Evolutionary conservation across 2,888 invertebrate species (phyloP), one percentile per base, ranked within the genome.

Genomic region (Lepeophtheirus nordmannii): DNA sequence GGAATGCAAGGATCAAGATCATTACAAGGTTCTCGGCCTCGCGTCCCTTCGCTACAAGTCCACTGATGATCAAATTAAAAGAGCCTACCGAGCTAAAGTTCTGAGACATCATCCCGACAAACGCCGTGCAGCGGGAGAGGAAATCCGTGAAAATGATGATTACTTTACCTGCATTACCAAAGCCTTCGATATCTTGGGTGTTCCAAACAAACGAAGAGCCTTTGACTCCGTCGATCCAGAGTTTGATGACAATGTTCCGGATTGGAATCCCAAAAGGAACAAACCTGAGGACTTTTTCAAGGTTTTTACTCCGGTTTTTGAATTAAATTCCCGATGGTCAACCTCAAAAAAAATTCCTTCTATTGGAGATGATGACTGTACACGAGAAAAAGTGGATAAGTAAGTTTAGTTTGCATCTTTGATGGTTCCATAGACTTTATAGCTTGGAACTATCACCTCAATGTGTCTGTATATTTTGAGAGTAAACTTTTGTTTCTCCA

Each of bases 141-240:
- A 89, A 70, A 83, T 91, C 41, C 82, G 85, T 69, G 83, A 85
- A 5, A 93, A 94, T 71, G 89, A 92, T 72, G 97, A 97, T 78
- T 97, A 97, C 77, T 98, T 97, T 76, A 92, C 94, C 0, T 97
- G 97, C 75, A 98, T 99, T 71, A 97, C 96, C 1, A 89, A 89
- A 80, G 96, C 96, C 10, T 93, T 91, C 78, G 96, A 97, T 78
- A 89, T 85, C 67, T 76, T 87, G 66, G 91, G 93, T 0, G 88
- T 84, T 70, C 82, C 85, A 12, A 76, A 81, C 30, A 89, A 87
- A 73, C 81, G 96, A 68, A 81, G 89, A 68, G 87, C 96, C 0
- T 99, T 88, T 75, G 98, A 99, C 77, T 97, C 96, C 9, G 86
- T 98, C 58, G 98, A 99, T 77, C 92, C 92, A 0, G 82, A 85